A percentile compares a stretch with the other conserved stretches of the same genome.
These are phyloP conservation scores for Caprella mutica DNA, from an alignment of 2,888 invertebrate species.

Conservation along the genomic window DNA sequence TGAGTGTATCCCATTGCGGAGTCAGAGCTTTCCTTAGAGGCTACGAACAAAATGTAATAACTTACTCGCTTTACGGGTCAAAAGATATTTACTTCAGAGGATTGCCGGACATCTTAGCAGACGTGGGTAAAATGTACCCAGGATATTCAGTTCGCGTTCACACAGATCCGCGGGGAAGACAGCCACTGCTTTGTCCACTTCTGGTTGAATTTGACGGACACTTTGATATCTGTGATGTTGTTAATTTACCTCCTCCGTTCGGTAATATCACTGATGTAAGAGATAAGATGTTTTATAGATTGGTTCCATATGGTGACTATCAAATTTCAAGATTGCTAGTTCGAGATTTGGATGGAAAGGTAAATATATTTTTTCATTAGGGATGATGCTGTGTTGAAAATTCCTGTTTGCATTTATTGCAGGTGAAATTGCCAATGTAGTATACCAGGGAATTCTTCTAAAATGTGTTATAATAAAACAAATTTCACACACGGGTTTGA, in stretches of 20 bases:
- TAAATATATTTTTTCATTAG: no score
- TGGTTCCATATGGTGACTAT: conserved; percentile 14
- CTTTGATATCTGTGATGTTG: conserved; percentile 2
- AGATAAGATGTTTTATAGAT: conserved; percentile 25
- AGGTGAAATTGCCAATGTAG: no score
- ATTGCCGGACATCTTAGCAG: background rate
- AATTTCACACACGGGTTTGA: no score
- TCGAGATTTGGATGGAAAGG: conserved; percentile 23
- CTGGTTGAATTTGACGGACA: background rate
- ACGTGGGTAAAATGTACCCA: conserved; percentile 15
- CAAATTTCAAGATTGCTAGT: conserved; percentile 19
- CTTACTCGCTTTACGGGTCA: conserved; percentile 33
- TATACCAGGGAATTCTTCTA: no score
- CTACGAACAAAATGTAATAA: conserved; percentile 28
- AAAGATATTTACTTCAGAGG: conserved; percentile 7
- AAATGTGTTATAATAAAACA: no score
- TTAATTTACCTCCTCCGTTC: conserved; percentile 10
- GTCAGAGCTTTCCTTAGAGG: conserved; percentile 12
- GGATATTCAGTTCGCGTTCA: conserved; percentile 34
- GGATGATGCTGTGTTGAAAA: no score
- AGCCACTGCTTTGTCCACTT: background rate
- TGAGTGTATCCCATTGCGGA: conserved; percentile 7
- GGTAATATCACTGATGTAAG: no score
- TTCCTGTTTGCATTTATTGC: no score
- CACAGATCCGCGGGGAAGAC: conserved; percentile 14